Conservation (phyloP, 2,888 invertebrate species). For the Tenthredo amoena region DNA sequence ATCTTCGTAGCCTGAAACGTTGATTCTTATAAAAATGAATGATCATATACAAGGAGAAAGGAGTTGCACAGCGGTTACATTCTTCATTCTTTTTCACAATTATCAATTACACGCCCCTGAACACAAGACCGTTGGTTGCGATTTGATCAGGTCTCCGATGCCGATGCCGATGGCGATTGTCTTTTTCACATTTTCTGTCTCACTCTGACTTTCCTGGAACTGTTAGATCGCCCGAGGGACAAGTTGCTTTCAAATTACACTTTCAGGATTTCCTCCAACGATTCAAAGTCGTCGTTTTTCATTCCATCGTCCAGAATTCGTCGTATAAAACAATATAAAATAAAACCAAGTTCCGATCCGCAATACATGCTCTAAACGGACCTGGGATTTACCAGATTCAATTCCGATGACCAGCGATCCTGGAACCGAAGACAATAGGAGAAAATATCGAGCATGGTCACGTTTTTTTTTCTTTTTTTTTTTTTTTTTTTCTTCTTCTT, state of each 20-base stretch:
- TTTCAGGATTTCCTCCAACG: conserved; percentile 8
- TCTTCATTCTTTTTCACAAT: neutral
- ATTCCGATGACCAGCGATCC: neutral
- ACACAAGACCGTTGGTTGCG: neutral
- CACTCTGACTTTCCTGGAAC: conserved; percentile 47
- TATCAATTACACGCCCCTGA: conserved; percentile 20
- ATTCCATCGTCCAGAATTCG: neutral
- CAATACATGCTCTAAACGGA: too few relatives aligned
- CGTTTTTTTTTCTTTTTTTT: too few relatives aligned
- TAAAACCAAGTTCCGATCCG: too few relatives aligned
- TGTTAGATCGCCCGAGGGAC: conserved; percentile 1
- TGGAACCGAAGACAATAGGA: neutral
- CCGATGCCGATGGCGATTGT: conserved; percentile 39
- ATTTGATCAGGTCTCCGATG: conserved; percentile 22
- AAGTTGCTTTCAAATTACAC: conserved; percentile 7
- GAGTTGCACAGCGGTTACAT: neutral
- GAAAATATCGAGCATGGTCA: neutral
- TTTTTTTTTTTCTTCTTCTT: too few relatives aligned
- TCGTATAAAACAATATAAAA: neutral
- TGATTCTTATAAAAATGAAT: neutral
- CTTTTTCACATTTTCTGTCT: conserved; percentile 16
- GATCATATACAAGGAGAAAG: neutral
- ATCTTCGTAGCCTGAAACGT: too few relatives aligned
- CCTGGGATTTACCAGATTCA: neutral
- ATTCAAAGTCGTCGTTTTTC: neutral